These are phyloP conservation scores for Pyrrhia umbra DNA, from an alignment of 2,888 invertebrate genomes.

Conservation along the genomic window DNA sequence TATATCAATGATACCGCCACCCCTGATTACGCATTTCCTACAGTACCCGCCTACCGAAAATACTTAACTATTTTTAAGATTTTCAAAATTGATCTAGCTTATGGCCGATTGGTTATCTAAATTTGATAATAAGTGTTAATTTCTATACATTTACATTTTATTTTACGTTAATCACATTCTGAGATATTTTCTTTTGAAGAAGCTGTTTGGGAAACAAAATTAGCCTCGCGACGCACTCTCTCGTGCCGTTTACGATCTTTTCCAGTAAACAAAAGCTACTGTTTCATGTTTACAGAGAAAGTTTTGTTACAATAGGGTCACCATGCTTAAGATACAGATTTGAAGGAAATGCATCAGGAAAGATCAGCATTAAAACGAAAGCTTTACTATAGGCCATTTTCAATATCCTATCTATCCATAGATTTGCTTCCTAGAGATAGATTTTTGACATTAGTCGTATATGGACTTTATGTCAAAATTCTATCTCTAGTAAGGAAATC, in stretches of 20 bases:
- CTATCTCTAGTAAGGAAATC: no score
- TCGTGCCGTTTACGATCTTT: slow-evolving; percentile 69
- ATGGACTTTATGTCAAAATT: no score
- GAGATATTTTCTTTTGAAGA: slow-evolving; percentile 58
- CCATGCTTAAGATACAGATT: slow-evolving; percentile 49
- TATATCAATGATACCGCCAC: no score
- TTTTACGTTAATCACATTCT: slow-evolving; percentile 30
- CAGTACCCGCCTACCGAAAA: no score
- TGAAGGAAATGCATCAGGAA: neutral
- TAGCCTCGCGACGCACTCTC: slow-evolving; percentile 40
- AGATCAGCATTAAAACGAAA: no score
- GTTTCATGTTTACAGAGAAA: slow-evolving; percentile 75
- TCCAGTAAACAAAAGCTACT: slow-evolving; percentile 71
- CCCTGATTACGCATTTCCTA: no score
- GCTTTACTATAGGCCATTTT: no score
- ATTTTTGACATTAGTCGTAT: no score
- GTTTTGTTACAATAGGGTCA: slow-evolving; percentile 61
- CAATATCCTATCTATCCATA: no score
- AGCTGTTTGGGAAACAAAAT: slow-evolving; percentile 46
- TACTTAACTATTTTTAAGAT: no score
- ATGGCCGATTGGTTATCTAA: neutral
- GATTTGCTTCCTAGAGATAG: no score
- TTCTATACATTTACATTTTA: neutral
- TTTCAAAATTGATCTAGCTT: no score
- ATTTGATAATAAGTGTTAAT: neutral